Percentiles rank a stretch among this genome's conserved stretches.
These are phyloP conservation scores for Sitobion miscanthi DNA, from an alignment of 1,140 invertebrate genomes.

Conservation along the genomic window DNA sequence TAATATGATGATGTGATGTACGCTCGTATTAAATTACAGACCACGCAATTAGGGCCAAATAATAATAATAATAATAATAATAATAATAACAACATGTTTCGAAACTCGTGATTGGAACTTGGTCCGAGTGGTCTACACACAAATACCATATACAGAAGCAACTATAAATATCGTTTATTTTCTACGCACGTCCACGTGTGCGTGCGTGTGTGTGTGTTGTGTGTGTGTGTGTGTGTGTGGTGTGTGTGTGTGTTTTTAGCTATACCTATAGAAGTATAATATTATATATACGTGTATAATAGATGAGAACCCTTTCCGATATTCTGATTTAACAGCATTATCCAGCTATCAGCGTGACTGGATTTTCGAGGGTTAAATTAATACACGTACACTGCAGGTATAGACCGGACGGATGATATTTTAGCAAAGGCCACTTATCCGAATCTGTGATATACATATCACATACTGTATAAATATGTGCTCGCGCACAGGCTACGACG, in stretches of 20 bases:
- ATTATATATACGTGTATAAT: not conserved
- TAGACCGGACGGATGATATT: not conserved
- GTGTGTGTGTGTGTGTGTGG: too few species aligned
- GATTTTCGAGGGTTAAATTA: not conserved
- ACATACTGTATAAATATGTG: not conserved
- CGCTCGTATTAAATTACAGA: not conserved
- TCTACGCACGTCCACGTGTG: too few species aligned
- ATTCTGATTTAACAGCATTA: not conserved
- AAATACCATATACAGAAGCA: too few species aligned
- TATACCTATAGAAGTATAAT: not conserved
- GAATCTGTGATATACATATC: not conserved
- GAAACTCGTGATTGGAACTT: too few species aligned
- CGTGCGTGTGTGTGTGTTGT: not conserved
- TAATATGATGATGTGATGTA: not conserved
- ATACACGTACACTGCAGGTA: not conserved
- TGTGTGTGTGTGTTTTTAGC: not conserved
- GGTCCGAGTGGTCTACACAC: too few species aligned
- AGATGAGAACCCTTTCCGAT: not conserved
- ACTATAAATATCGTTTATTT: too few species aligned
- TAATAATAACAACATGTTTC: too few species aligned
- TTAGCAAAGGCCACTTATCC: not conserved
- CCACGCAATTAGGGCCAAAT: not conserved
- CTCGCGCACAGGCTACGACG: too few species aligned
- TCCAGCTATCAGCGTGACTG: not conserved
- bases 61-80: not conserved